Evolutionary conservation across 2,113 vertebrate species (phyloP).

Genomic region (Tretioscincus oriximinensis): DNA sequence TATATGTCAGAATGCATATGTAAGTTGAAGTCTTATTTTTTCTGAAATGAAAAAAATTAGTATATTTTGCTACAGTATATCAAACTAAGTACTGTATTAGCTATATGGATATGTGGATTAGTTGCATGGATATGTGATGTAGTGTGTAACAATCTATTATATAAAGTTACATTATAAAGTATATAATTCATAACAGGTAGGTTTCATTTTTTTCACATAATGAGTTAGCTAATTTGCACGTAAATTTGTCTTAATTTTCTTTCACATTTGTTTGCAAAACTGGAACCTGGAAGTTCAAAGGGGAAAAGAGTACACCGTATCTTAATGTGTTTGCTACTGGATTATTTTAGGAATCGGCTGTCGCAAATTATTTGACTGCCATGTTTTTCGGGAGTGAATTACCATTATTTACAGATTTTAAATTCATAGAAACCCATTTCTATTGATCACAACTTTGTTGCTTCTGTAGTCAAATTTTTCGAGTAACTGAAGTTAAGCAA

Average conservation of each 20-base stretch:
- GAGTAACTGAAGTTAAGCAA: too few relatives aligned
- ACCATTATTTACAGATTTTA: not conserved
- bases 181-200: not conserved
- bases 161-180: not conserved
- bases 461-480: not conserved
- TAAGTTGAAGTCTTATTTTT: slow-evolving; percentile 9
- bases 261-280: not conserved
- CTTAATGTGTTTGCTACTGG: not conserved
- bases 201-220: not conserved
- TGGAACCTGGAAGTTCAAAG: not conserved
- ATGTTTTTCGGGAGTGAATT: not conserved
- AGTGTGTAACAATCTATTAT: not conserved
- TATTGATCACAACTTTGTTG: not conserved
- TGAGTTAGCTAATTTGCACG: not conserved
- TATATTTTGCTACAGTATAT: not conserved
- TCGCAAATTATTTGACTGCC: too few relatives aligned
- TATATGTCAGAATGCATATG: not conserved
- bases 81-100: not conserved
- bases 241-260: too few relatives aligned
- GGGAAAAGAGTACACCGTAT: not conserved
- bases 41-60: not conserved
- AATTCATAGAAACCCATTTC: too few relatives aligned
- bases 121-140: not conserved
- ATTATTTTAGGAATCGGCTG: not conserved
- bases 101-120: not conserved